These are phyloP conservation scores for Macrobrachium rosenbergii DNA, from an alignment of 1,140 invertebrate species.

Conservation along the genomic window DNA sequence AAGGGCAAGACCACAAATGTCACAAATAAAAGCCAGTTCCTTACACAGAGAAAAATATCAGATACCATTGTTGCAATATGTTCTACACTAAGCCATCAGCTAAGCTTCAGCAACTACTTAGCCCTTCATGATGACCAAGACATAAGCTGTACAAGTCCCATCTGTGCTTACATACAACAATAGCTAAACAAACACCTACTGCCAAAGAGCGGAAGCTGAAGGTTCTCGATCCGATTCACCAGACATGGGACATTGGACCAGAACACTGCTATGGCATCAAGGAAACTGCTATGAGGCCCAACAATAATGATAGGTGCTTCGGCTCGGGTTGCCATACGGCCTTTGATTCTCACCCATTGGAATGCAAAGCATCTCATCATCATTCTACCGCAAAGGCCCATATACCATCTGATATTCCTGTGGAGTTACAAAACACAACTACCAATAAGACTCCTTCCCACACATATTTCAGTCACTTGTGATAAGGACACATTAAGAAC, in stretches of 20 bases:
- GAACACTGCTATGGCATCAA: conserved; percentile 87
- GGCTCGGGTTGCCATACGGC: conserved; percentile 78
- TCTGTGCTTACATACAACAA: conserved; percentile 14
- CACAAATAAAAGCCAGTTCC: no score
- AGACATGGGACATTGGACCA: conserved; percentile 83
- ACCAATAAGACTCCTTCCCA: conserved; percentile 61
- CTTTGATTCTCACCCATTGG: conserved; percentile 80
- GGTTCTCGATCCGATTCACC: conserved; percentile 83
- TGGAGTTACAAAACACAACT: conserved; percentile 54
- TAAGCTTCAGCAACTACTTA: no score
- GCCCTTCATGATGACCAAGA: neutral
- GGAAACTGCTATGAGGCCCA: conserved; percentile 88
- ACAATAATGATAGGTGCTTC: conserved; percentile 88
- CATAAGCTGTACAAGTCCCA: neutral
- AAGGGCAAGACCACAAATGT: no score
- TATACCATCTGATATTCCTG: conserved; percentile 65
- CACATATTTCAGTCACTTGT: neutral
- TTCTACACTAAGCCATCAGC: no score
- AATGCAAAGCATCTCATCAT: conserved; percentile 68
- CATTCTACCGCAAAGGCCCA: conserved; percentile 65
- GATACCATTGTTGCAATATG: no score
- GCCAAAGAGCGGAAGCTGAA: conserved; percentile 84
- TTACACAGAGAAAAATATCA: no score
- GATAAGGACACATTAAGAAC: no score
- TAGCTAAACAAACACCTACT: conserved; percentile 76